Evolutionary conservation across 1,140 invertebrate species (phyloP).

Genomic region (Lethrus apterus): DNA sequence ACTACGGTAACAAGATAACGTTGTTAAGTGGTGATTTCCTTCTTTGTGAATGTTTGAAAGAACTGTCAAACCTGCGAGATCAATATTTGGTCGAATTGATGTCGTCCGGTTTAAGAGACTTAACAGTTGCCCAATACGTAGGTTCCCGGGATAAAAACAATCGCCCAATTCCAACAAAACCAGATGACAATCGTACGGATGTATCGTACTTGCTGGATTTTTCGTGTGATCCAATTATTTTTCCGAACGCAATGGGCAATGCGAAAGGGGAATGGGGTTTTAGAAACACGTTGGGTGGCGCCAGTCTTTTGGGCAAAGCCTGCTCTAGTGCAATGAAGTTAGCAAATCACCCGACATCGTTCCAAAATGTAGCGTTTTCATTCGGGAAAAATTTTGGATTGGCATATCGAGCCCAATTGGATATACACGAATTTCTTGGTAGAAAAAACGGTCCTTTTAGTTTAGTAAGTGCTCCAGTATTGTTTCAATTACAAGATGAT

Average conservation of each 20-base stretch:
- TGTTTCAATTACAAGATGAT: neutral
- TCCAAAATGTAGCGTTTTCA: slow-evolving; percentile 3
- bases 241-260: neutral
- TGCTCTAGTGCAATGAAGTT: neutral
- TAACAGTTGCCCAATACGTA: neutral
- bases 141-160: slow-evolving; percentile 6
- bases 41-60: neutral
- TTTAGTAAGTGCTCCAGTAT: neutral
- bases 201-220: neutral
- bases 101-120: slow-evolving; percentile 5
- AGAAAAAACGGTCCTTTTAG: neutral
- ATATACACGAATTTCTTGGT: neutral
- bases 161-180: neutral
- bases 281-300: neutral
- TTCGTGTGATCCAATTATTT: slow-evolving; percentile 5
- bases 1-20: neutral
- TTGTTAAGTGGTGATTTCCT: neutral
- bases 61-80: neutral
- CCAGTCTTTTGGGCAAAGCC: slow-evolving; percentile 1
- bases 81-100: neutral
- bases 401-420: neutral
- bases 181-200: neutral
- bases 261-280: neutral
- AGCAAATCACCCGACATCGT: neutral
- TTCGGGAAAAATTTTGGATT: slow-evolving; percentile 2